Evolutionary conservation across 1,140 invertebrate species (phyloP), one percentile per base, ranked within the genome.

Genomic region (Nautilus pompilius): DNA sequence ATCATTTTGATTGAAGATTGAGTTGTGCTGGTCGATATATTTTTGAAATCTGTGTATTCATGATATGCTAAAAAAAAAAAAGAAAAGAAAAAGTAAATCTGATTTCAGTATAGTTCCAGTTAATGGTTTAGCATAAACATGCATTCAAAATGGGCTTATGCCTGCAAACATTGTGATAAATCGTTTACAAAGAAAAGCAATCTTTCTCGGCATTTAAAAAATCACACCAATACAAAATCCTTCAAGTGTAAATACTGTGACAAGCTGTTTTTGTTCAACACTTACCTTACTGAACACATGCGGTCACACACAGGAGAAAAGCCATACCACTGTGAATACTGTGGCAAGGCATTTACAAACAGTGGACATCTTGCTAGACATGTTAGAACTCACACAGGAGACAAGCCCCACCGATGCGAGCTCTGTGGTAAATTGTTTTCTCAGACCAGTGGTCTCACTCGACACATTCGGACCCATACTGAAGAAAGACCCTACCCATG

Each of bases 141-240:
- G 61, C 17, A 62, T 51, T 30, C 70, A 71, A 28, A 61, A 22
- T 20, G 65, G 67, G 26, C 41, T 54, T 15, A 69, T 61, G 54
- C 67, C 67, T 69, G 67, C 64, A 93, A 94, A 75, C 89, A 91
- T 77, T 95, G 93, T 80, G 93, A 92, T 6, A 90, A 91, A 41
- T 89, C 91, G 78, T 95, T 96, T 78, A 93, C 92, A 57, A 86
- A 91, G 30, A 92, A 93, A 76, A 92, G 93, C 75, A 93, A 93
- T 79, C 89, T 85, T 85, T 89, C 78, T 89, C 90, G 85, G 87
- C 90, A 73, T 86, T 83, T 90, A 67, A 88, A 91, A 77, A 89
- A 88, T 3, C 92, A 97, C 79, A 97, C 93, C 0, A 90, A 91
- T 59, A 85, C 87, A 64, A 89, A 90, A 69, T 91, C 91, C 1